phyloP scores from a whole-genome alignment of 2,113 vertebrate species.

The Pelobates fuscus region DNA sequence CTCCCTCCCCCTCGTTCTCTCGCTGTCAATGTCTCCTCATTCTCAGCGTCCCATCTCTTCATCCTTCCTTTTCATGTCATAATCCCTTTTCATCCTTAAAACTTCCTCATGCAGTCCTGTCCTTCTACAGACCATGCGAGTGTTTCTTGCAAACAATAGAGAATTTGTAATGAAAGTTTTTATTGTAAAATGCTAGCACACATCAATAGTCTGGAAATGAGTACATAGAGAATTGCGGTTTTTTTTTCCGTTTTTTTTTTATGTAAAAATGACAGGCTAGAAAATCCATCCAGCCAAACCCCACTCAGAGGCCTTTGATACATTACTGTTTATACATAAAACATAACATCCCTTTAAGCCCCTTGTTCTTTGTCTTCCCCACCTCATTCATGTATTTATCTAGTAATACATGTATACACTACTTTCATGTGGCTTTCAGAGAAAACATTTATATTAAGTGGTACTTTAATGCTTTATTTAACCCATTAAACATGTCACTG shows the following conservation, averaged over 20 bases:
- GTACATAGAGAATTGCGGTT: neutral
- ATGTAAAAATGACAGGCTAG: conserved; percentile 12
- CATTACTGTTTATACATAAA: conserved; percentile 17
- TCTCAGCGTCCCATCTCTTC: neutral
- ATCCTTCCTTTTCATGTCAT: conserved; percentile 16
- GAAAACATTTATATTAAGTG: neutral
- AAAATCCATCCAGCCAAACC: neutral
- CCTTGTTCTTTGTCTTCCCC: neutral
- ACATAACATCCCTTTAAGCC: conserved; percentile 20
- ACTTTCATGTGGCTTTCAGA: neutral
- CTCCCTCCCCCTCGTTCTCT: conserved; percentile 8
- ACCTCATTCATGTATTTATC: neutral
- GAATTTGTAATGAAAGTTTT: neutral
- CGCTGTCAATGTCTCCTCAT: neutral
- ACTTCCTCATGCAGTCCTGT: neutral
- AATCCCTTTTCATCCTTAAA: conserved; percentile 1
- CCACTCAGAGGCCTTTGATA: conserved; percentile 12
- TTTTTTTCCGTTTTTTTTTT: conserved; percentile 11
- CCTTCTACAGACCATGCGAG: neutral
- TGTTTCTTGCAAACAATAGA: conserved; percentile 16
- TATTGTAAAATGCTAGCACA: neutral
- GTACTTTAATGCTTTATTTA: neutral
- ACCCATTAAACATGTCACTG: neutral
- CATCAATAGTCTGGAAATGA: conserved; percentile 6
- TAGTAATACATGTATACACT: neutral